Evolutionary conservation across 2,113 vertebrate species (phyloP), one percentile per base, ranked within the genome.

Genomic region (Otocyon megalotis): DNA sequence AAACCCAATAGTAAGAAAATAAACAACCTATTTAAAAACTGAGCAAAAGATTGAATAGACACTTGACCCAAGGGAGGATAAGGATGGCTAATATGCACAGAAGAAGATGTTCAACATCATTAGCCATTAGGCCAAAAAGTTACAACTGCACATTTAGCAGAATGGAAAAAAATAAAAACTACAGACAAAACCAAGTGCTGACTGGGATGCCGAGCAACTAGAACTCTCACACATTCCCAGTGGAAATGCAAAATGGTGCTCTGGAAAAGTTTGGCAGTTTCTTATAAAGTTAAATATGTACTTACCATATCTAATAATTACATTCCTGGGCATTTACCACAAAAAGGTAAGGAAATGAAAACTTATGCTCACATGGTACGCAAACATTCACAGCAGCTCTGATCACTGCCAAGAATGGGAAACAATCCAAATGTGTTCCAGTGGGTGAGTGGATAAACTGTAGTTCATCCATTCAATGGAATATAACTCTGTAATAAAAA

Each of bases 1-100:
- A 69, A 95, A 91, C 20, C 53, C 56, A 67, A 65, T 13, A 81
- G 50, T 69, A 93, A 96, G 37, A 62, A 91, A 93, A 35, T 7
- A 80, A 65, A 85, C 19, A 93, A 32, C 12, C 20, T 54, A 92
- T 30, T 50, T 80, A 82, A 54, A 93, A 96, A n/a, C 37, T 30
- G 7, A 19, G 50, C 28, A 58, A 86, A 88, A 97, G 15, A 63
- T 48, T 92, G 50, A 89, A 48, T 6, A 80, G 71, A 69, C 35
- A 85, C 15, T 71, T 94, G 12, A 48, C 37, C 32, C 54, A 43
- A 84, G 24, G 82, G 77, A 10, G 69, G 28, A 30, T 63, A 60
- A 58, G 4, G 16, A 37, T 30, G 20, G 63, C 15, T 26, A 80
- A 16, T 15, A 65, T 53, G 35, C 37, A 84, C 15, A 32, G 8